Evolutionary conservation across 2,888 invertebrate genomes (phyloP), one percentile per base, ranked within the genome.

Genomic region (Cylloceria caligata): DNA sequence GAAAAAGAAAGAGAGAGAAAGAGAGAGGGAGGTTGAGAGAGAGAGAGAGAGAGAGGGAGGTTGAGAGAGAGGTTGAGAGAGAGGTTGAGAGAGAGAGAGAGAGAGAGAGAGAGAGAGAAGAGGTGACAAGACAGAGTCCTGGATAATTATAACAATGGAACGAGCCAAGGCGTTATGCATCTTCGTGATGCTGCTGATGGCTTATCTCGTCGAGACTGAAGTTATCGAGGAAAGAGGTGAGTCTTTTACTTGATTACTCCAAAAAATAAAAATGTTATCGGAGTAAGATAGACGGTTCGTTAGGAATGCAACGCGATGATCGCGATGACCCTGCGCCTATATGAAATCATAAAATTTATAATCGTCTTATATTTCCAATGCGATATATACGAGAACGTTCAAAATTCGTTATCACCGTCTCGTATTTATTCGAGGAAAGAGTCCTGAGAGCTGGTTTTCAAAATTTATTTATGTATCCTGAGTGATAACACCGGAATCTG

Each of bases 181-280:
- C 84, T 88, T 79, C 73, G 42, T 86, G 80, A 57, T 87, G 83
- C 77, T 88, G 68, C 75, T 88, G 49, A 69, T 88, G 60, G 82
- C 83, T 49, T 87, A 88, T 60, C 83, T 83, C 42, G 81, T 82
- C 72, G 73, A 79, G 49, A 81, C 87, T 30, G 89, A 91, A 52
- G 90, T 90, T 83, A 92, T 89, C 81, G 92, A 92, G 72, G 91
- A 92, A 88, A 90, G 92, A 91, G 92, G 92, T 92, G 71, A 72
- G 88, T 49, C 16, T 39, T 13, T 16, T 6, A n/a, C 16, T 42
- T 45, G 45, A 6, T 0, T 45, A n/a, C 3, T 45, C 5, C 5
- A 45, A 4, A 3, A 30, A 13, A n/a, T 16, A 45, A 42, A 42
- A n/a, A 4, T 4, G 0, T 42, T 3, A 4, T 9, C 36, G 36